Conservation (phyloP, 2,888 invertebrate genomes). For the Lasioglossum figueresi region DNA sequence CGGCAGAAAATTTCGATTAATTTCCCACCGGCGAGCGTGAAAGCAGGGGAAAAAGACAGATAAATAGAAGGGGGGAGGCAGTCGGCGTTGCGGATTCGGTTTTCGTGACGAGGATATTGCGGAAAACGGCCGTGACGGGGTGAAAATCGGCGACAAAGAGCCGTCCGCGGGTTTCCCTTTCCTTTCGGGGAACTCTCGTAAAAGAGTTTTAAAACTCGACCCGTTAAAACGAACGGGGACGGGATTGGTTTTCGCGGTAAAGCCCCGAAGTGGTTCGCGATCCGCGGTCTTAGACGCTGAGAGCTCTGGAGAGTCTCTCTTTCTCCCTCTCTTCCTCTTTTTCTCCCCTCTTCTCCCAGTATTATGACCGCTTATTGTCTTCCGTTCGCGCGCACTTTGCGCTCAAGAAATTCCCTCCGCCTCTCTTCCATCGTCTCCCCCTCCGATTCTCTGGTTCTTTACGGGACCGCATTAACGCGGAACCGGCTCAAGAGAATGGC, state of each 20-base stretch:
- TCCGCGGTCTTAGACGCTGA: constrained; percentile 61
- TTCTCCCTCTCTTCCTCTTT: not conserved
- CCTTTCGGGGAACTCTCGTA: constrained; percentile 70
- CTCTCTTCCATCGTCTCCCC: not conserved
- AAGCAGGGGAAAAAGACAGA: not conserved
- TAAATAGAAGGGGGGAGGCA: not conserved
- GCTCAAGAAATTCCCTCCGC: constrained; percentile 13
- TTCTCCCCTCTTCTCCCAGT: constrained; percentile 51
- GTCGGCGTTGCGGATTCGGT: not conserved
- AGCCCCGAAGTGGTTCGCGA: constrained; percentile 67
- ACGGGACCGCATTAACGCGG: constrained; percentile 21
- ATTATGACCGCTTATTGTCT: constrained; percentile 68
- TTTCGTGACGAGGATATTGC: constrained; percentile 1
- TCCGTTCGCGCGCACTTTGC: constrained; percentile 42
- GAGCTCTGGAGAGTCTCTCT: constrained; percentile 35
- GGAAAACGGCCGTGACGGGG: constrained; percentile 2
- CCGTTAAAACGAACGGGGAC: constrained; percentile 68
- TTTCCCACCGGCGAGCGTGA: constrained; percentile 11
- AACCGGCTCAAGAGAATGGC: constrained; percentile 47
- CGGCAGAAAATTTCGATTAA: constrained; percentile 52
- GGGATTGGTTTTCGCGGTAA: constrained; percentile 76
- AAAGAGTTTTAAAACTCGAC: constrained; percentile 70
- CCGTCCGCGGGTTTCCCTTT: constrained; percentile 55
- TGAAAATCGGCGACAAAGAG: constrained; percentile 56
- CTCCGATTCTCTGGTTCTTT: not conserved